These are phyloP conservation scores for Eucidaris tribuloides DNA, from an alignment of 35 echinoderm and acorn worm genomes.

Conservation along the genomic window DNA sequence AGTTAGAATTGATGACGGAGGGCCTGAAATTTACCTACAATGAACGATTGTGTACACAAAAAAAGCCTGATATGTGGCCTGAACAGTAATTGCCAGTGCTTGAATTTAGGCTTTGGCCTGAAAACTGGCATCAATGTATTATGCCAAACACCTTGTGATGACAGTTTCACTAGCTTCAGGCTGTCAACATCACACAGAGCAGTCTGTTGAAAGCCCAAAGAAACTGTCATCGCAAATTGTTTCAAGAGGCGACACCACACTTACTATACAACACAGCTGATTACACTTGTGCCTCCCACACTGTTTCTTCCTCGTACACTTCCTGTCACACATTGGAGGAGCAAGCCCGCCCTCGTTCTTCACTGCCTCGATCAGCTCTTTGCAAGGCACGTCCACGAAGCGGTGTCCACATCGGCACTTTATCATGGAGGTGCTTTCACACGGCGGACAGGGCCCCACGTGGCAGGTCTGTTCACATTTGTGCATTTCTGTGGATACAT, in stretches of 20 bases:
- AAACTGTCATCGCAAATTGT: too few relatives aligned
- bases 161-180: too few relatives aligned
- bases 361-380: not conserved
- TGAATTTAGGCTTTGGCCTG: too few relatives aligned
- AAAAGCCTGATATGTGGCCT: too few relatives aligned
- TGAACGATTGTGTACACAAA: too few relatives aligned
- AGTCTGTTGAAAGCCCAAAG: too few relatives aligned
- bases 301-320: conserved; percentile 82
- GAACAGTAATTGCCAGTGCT: too few relatives aligned
- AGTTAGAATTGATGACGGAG: too few relatives aligned
- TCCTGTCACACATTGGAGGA: conserved; percentile 60
- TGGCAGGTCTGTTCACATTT: conserved; percentile 78
- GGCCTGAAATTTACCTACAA: too few relatives aligned
- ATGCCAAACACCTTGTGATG: not conserved
- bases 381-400: conserved; percentile 75
- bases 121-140: not conserved
- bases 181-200: too few relatives aligned
- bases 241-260: too few relatives aligned
- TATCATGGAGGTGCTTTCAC: conserved; percentile 48
- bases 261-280: conserved; percentile 82
- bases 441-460: conserved; percentile 66
- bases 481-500: conserved; percentile 50
- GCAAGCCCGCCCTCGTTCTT: conserved; percentile 9
- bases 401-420: conserved; percentile 89
- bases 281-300: conserved; percentile 93